These are phyloP conservation scores for Micrasema minimum DNA, from an alignment of 1,140 invertebrate species.

Conservation along the genomic window DNA sequence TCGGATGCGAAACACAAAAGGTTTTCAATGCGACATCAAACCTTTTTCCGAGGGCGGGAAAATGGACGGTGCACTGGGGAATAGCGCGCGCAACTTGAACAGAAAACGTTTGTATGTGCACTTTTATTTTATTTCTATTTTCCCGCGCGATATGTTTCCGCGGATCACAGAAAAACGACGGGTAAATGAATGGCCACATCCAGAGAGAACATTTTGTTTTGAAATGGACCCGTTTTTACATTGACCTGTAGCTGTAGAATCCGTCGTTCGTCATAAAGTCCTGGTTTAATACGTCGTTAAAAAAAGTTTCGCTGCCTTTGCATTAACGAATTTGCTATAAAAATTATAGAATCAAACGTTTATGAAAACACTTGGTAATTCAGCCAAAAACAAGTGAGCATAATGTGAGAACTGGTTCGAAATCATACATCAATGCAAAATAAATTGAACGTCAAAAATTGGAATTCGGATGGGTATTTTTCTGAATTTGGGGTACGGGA, in stretches of 20 bases:
- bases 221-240: not conserved
- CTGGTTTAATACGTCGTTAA: not conserved
- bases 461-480: constrained; percentile 36
- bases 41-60: constrained; percentile 38
- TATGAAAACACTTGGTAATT: not conserved
- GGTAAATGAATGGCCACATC: not conserved
- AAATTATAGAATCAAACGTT: constrained; percentile 1
- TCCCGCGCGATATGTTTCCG: constrained; percentile 17
- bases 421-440: constrained; percentile 24
- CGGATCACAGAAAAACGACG: constrained; percentile 13
- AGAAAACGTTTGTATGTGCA: constrained; percentile 7
- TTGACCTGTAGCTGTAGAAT: not conserved
- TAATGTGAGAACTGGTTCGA: not conserved
- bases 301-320: too few relatives aligned
- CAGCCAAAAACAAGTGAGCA: not conserved
- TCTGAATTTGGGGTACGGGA: constrained; percentile 23
- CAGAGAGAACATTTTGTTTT: constrained; percentile 1
- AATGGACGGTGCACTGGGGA: constrained; percentile 37
- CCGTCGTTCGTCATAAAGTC: too few relatives aligned
- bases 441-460: constrained; percentile 22
- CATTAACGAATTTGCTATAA: too few relatives aligned
- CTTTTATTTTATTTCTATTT: constrained; percentile 1
- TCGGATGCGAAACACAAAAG: constrained; percentile 49
- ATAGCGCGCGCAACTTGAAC: constrained; percentile 35
- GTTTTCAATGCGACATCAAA: constrained; percentile 49